Percentiles rank a stretch among this genome's conserved stretches.
Conservation (phyloP, 2,113 vertebrate species). For the Semnornis frantzii region DNA sequence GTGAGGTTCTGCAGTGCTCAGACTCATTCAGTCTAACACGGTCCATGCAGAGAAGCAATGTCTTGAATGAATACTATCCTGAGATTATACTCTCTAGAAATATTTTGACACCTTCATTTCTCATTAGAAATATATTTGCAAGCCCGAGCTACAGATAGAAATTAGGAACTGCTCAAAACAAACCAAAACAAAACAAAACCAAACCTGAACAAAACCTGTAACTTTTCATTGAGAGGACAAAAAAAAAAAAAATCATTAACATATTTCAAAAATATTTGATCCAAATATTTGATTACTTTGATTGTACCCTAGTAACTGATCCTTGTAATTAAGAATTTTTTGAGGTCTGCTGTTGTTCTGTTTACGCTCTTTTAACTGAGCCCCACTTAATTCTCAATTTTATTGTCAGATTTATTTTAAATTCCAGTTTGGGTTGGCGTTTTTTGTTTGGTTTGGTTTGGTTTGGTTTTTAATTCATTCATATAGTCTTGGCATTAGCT, state of each 20-base stretch:
- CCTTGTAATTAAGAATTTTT: neutral
- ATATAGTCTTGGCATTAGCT: neutral
- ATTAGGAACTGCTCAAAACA: neutral
- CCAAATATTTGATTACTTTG: neutral
- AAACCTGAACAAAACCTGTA: neutral
- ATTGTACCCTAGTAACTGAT: neutral
- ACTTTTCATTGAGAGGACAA: neutral
- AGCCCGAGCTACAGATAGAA: neutral
- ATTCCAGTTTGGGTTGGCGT: neutral
- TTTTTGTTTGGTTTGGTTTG: too few species aligned
- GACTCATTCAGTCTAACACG: neutral
- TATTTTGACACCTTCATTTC: neutral
- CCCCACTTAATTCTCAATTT: neutral
- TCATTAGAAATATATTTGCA: conserved; percentile 4
- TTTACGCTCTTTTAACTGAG: neutral
- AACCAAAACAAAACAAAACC: too few species aligned
- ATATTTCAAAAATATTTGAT: neutral
- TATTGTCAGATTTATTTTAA: neutral
- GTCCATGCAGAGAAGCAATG: conserved; percentile 49
- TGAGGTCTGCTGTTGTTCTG: neutral
- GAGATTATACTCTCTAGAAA: neutral
- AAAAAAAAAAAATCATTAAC: neutral
- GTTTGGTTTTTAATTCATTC: neutral
- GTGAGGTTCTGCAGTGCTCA: conserved; percentile 44
- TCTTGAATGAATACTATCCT: conserved; percentile 14